These are phyloP conservation scores for Grammomys surdaster DNA, from an alignment of 2,113 vertebrate genomes.

Conservation along the genomic window DNA sequence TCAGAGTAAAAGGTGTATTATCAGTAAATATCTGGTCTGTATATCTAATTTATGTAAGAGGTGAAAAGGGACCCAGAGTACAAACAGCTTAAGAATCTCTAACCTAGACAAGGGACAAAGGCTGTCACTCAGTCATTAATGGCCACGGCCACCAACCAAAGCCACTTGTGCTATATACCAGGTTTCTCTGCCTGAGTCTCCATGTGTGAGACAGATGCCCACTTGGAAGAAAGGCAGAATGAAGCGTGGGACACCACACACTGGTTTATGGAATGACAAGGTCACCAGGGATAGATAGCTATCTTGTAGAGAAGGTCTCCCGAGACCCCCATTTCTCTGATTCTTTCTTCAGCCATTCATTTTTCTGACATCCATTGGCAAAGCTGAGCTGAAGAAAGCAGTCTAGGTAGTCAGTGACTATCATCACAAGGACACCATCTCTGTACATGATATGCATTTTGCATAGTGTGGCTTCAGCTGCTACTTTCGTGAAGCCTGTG, in stretches of 20 bases:
- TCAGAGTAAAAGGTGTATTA: background rate
- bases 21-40: background rate
- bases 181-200: background rate
- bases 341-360: background rate
- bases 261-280: background rate
- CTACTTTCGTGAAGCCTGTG: background rate
- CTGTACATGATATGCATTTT: background rate
- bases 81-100: background rate
- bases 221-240: background rate
- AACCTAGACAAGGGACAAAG: background rate
- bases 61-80: background rate
- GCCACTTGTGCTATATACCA: background rate
- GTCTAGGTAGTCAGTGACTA: background rate
- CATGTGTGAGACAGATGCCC: slow-evolving; percentile 1
- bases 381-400: background rate
- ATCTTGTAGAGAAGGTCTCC: background rate
- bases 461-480: fast-evolving
- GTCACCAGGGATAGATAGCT: background rate
- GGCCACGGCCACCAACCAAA: background rate
- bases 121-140: background rate
- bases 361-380: slow-evolving; percentile 15
- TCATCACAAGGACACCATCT: background rate
- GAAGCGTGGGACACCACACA: background rate
- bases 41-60: background rate
- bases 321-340: background rate